Conservation (phyloP, 2,797 vertebrate species). For the Rhadinocentrus ornatus region DNA sequence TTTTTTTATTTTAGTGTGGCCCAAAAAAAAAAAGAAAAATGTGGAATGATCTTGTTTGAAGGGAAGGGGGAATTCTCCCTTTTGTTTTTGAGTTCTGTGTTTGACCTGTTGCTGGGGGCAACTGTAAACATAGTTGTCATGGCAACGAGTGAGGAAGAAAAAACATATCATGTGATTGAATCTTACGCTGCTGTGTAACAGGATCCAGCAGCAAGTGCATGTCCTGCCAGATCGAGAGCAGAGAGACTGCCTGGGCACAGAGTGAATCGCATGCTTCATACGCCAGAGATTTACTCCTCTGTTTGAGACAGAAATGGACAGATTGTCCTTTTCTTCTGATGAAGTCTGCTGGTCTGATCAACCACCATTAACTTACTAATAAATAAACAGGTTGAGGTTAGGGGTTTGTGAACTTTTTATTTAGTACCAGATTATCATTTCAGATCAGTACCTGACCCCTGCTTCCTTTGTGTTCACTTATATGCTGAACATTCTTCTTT, state of each 20-base stretch:
- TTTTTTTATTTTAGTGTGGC: conserved; percentile 16
- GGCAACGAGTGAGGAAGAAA: conserved; percentile 81
- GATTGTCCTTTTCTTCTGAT: neutral
- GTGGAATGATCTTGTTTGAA: conserved; percentile 68
- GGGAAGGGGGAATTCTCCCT: conserved; percentile 80
- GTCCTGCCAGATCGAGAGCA: conserved; percentile 69
- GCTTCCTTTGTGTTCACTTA: conserved; percentile 36
- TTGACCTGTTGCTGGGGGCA: conserved; percentile 84
- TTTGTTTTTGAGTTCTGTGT: conserved; percentile 86
- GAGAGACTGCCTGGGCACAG: conserved; percentile 66
- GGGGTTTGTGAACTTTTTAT: neutral
- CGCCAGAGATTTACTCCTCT: conserved; percentile 5
- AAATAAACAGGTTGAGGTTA: neutral
- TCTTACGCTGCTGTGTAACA: conserved; percentile 78
- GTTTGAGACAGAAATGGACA: conserved; percentile 17
- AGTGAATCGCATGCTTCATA: conserved; percentile 52
- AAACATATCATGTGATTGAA: conserved; percentile 86
- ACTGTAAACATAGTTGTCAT: conserved; percentile 87
- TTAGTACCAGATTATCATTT: neutral
- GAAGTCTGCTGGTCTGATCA: conserved; percentile 11
- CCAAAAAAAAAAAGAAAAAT: conserved; percentile 30
- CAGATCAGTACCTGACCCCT: neutral
- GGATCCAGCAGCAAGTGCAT: conserved; percentile 72
- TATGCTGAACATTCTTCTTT: conserved; percentile 16
- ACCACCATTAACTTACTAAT: neutral